These are phyloP conservation scores for Siniperca undulata DNA, from an alignment of 2,797 vertebrate genomes.

Conservation along the genomic window DNA sequence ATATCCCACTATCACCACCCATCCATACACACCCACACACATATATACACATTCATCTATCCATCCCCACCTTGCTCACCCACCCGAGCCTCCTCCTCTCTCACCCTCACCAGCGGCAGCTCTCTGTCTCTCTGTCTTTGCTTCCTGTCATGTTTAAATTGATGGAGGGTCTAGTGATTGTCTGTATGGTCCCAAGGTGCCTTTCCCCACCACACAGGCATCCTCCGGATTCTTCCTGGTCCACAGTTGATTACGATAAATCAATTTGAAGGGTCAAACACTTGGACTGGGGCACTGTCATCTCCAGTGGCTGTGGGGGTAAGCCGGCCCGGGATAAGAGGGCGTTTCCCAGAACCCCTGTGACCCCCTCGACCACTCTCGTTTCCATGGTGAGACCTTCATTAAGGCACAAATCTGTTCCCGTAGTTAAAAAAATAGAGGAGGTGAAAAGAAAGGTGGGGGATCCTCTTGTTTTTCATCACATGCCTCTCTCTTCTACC, in stretches of 20 bases:
- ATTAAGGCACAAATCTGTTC: conserved; percentile 78
- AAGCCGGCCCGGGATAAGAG: conserved; percentile 67
- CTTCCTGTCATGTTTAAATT: conserved; percentile 87
- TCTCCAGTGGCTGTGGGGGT: conserved; percentile 68
- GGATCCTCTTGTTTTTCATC: conserved; percentile 72
- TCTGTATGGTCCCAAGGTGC: conserved; percentile 87
- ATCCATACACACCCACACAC: conserved; percentile 61
- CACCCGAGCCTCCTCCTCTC: conserved; percentile 56
- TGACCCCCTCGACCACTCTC: conserved; percentile 73
- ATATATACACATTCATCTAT: conserved; percentile 58
- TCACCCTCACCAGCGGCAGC: conserved; percentile 63
- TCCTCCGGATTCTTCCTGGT: conserved; percentile 81
- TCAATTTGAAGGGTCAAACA: conserved; percentile 87
- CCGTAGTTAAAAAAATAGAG: conserved; percentile 36
- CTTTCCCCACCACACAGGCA: conserved; percentile 81
- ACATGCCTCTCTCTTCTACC: conserved; percentile 61
- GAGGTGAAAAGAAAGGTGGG: conserved; percentile 20
- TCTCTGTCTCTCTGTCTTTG: conserved; percentile 74
- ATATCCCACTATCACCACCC: conserved; percentile 68
- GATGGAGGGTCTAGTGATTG: conserved; percentile 85
- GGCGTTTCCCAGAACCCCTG: conserved; percentile 64
- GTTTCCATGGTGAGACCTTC: conserved; percentile 78
- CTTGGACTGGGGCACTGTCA: conserved; percentile 77
- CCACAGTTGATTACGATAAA: conserved; percentile 86
- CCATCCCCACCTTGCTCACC: conserved; percentile 54